Evolutionary conservation across 2,797 vertebrate species (phyloP), one percentile per base, ranked within the genome.

Genomic region (Vespertilio murinus): DNA sequence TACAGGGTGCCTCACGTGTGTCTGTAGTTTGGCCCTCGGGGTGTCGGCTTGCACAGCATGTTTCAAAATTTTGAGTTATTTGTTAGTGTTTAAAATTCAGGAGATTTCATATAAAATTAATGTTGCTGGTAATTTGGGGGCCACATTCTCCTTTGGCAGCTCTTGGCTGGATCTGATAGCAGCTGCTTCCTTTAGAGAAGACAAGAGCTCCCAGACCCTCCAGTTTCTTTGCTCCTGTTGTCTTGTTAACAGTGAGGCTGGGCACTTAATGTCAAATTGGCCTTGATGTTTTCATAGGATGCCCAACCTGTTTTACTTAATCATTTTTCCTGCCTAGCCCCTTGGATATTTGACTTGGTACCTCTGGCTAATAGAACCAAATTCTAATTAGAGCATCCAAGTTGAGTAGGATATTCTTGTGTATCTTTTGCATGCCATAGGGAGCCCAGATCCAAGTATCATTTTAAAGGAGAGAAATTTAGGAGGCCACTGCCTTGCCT

Each of bases 71-170:
- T 23, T 82, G 33, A 86, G n/a, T 45, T 79, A 67, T 35, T 84
- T 86, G 18, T 80, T 80, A 91, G 65, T 77, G 88, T 83, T 86
- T 94, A 82, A 78, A 78, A 78, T 87, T 77, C 40, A 56, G 20
- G 65, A 77, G 38, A 49, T 28, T 85, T 88, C 38, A 47, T 42
- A 49, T 91, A 88, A 92, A 95, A 91, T 80, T 85, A 61, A 87
- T 42, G 54, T 73, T 81, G n/a, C 20, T 90, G 28, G 14, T 59
- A 70, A 92, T 71, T 52, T 33, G 25, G 8, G 38, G 5, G 75
- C n/a, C 67, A n/a, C 35, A 75, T 77, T 87, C n/a, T 61, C 70
- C n/a, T 13, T 8, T 11, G 9, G 38, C 35, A 30, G 56, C 33
- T 64, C 88, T 84, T 81, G 54, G 14, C 49, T 81, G 40, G 23